These are phyloP conservation scores for Megaustenia siamemsis DNA, from an alignment of 2,888 invertebrate genomes.

Conservation along the genomic window DNA sequence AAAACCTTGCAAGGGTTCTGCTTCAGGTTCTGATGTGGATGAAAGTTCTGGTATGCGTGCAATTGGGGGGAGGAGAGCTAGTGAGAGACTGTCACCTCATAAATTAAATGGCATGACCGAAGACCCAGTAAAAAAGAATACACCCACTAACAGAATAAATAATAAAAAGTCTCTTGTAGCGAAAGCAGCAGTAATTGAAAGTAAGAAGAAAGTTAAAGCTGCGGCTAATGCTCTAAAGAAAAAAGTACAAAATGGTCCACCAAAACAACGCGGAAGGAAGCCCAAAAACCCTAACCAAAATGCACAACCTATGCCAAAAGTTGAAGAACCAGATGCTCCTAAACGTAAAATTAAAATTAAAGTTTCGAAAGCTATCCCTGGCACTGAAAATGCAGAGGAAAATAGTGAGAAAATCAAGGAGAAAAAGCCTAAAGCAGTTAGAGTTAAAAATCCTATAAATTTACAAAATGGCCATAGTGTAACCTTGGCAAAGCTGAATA, in stretches of 20 bases:
- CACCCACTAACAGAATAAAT: not conserved
- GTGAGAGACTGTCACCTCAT: conserved; percentile 33
- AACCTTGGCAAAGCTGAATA: conserved; percentile 13
- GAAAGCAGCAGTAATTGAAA: conserved; percentile 45
- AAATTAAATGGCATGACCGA: conserved; percentile 12
- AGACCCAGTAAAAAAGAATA: conserved; percentile 25
- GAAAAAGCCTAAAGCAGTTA: conserved; percentile 49
- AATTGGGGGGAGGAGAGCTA: conserved; percentile 20
- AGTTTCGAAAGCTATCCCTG: conserved; percentile 7
- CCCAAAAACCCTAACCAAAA: not conserved
- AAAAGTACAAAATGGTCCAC: conserved; percentile 39
- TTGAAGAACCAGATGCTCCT: not conserved
- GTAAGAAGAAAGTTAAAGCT: conserved; percentile 53
- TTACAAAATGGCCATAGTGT: conserved; percentile 51
- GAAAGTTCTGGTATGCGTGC: conserved; percentile 28
- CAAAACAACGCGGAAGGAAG: conserved; percentile 29
- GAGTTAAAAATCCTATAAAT: conserved; percentile 48
- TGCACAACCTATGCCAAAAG: not conserved
- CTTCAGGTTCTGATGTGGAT: conserved; percentile 49
- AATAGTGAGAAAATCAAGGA: conserved; percentile 56
- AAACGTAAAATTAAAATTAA: conserved; percentile 26
- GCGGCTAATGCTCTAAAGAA: conserved; percentile 35
- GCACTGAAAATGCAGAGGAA: conserved; percentile 58
- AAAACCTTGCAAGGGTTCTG: not conserved
- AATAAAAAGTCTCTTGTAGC: conserved; percentile 28